Evolutionary conservation across 2,113 vertebrate species (phyloP).

Genomic region (Anhinga rufa): DNA sequence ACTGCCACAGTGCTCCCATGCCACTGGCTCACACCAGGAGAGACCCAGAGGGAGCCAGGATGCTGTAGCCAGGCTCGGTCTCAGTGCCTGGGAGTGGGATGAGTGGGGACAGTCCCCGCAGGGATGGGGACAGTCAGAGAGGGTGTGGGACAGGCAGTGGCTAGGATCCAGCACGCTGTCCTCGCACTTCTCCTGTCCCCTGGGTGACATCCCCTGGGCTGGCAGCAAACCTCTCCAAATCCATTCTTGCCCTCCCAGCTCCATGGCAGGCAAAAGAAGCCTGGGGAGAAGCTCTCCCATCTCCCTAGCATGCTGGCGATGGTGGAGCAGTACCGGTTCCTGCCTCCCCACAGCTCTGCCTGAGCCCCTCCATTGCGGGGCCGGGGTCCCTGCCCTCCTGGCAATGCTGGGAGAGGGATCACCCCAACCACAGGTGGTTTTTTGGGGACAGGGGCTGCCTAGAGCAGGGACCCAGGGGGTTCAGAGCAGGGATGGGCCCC

Average conservation of each 20-base stretch:
- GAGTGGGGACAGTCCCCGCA: background rate
- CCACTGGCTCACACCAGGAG: background rate
- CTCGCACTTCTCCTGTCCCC: background rate
- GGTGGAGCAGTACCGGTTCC: background rate
- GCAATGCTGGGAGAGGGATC: background rate
- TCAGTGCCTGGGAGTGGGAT: fast-evolving
- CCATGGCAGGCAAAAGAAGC: background rate
- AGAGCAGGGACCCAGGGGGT: fast-evolving
- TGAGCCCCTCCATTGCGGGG: fast-evolving
- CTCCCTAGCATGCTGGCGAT: background rate
- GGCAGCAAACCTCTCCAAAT: background rate
- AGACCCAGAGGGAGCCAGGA: too few species aligned
- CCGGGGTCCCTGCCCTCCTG: background rate
- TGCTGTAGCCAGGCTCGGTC: background rate
- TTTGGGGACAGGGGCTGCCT: background rate
- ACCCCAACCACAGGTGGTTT: background rate
- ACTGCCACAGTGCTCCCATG: fast-evolving
- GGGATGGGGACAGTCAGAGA: background rate
- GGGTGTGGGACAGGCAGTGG: fast-evolving
- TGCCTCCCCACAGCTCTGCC: background rate
- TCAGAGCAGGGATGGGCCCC: background rate
- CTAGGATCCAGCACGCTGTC: background rate
- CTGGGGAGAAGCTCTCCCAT: fast-evolving
- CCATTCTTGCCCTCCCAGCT: background rate
- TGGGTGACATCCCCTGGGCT: background rate